phyloP scores from a whole-genome alignment of 2,797 vertebrate species.

The Loriculus beryllinus region DNA sequence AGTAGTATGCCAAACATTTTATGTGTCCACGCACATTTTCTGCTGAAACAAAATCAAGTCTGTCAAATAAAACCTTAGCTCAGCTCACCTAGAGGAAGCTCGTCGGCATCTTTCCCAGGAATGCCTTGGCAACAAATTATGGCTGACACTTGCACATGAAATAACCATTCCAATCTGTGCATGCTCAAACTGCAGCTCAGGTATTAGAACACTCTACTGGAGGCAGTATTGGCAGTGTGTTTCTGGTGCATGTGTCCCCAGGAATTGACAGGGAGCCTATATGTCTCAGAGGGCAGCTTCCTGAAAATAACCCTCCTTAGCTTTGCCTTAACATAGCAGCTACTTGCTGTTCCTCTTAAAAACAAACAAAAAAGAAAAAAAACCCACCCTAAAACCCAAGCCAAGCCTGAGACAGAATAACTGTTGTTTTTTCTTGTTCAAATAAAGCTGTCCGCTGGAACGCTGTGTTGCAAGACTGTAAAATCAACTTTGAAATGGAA shows the following conservation, averaged over 20 bases:
- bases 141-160: not conserved
- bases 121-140: not conserved
- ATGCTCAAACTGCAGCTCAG: not conserved
- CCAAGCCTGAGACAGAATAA: not conserved
- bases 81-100: not conserved
- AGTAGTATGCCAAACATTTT: not conserved
- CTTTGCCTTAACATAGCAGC: not conserved
- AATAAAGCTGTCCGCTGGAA: not conserved
- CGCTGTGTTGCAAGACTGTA: not conserved
- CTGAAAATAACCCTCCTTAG: not conserved
- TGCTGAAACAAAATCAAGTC: not conserved
- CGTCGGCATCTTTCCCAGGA: not conserved
- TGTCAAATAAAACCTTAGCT: conserved; percentile 2
- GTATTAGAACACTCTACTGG: not conserved
- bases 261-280: not conserved
- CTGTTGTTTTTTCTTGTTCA: not conserved
- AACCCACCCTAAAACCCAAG: not conserved
- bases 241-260: not conserved
- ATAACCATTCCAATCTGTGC: not conserved
- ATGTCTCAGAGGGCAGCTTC: not conserved
- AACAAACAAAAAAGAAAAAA: not conserved
- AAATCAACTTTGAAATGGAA: not conserved
- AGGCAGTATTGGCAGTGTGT: not conserved
- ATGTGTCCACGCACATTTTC: not conserved
- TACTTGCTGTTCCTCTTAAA: not conserved